These are phyloP conservation scores for Microplitis manilae DNA, from an alignment of 2,888 invertebrate genomes.

Conservation along the genomic window DNA sequence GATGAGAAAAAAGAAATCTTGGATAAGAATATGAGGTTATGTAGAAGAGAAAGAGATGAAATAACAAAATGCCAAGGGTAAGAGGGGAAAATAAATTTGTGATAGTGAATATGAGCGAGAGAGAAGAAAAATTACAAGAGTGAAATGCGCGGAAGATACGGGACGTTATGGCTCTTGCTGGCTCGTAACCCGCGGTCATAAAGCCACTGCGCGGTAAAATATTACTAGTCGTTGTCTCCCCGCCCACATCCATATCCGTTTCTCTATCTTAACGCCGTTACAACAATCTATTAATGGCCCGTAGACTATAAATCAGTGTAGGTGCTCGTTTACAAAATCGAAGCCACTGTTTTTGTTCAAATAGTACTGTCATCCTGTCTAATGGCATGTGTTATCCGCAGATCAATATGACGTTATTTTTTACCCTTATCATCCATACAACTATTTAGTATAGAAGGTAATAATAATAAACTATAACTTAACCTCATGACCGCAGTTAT, in stretches of 20 bases:
- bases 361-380: constrained; percentile 4
- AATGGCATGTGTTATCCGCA: background rate
- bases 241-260: constrained; percentile 55
- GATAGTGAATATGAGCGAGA: constrained; percentile 18
- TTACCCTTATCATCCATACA: background rate
- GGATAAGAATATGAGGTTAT: constrained; percentile 12
- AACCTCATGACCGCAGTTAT: background rate
- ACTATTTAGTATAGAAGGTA: background rate
- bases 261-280: constrained; percentile 69
- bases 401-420: background rate
- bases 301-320: constrained; percentile 62
- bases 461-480: background rate
- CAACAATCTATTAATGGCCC: constrained; percentile 68
- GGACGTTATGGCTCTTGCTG: constrained; percentile 70
- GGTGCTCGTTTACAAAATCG: constrained; percentile 11
- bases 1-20: background rate
- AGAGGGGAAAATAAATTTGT: constrained; percentile 23
- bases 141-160: constrained; percentile 56
- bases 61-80: constrained; percentile 45
- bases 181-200: constrained; percentile 70
- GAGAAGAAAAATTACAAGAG: constrained; percentile 42
- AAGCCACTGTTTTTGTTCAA: constrained; percentile 19
- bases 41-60: constrained; percentile 48
- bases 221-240: constrained; percentile 60
- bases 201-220: constrained; percentile 69